A percentile compares a stretch with the other conserved stretches of the same genome.
Evolutionary conservation across 1,140 invertebrate species (phyloP).

Genomic region (Papilio helenus): DNA sequence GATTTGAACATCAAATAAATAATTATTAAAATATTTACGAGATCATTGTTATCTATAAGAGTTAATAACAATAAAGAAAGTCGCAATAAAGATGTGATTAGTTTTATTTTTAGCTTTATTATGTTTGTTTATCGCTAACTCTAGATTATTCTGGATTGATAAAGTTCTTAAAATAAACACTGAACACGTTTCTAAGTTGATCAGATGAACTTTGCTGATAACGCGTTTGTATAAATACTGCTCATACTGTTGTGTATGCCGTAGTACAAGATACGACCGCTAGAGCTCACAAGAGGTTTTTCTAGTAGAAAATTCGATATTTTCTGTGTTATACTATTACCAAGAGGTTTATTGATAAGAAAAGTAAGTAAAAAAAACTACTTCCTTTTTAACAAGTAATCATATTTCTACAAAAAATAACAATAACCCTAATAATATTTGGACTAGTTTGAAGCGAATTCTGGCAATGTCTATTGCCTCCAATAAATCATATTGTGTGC

Average conservation of each 20-base stretch:
- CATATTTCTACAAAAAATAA: neutral
- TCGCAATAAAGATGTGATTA: neutral
- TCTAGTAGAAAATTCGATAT: neutral
- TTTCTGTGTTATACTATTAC: neutral
- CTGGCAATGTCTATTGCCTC: neutral
- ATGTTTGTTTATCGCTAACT: neutral
- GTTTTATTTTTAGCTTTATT: slow-evolving; percentile 6
- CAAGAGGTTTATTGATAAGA: neutral
- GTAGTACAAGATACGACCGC: neutral
- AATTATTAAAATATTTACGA: neutral
- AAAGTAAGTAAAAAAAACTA: slow-evolving; percentile 5
- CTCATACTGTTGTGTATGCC: neutral
- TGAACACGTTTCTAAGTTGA: neutral
- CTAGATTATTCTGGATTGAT: slow-evolving; percentile 13
- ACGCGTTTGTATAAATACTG: slow-evolving; percentile 24
- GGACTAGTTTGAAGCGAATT: too few species aligned
- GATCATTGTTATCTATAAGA: neutral
- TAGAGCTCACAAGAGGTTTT: neutral
- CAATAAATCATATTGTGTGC: too few species aligned
- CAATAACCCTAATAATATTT: neutral
- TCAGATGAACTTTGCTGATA: slow-evolving; percentile 17
- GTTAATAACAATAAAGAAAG: neutral
- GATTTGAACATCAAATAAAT: too few species aligned
- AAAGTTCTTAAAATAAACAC: slow-evolving; percentile 17
- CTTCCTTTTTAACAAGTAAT: neutral